A percentile compares a stretch with the other conserved stretches of the same genome.
Evolutionary conservation across 2,797 vertebrate species (phyloP).

Genomic region (Betta splendens): DNA sequence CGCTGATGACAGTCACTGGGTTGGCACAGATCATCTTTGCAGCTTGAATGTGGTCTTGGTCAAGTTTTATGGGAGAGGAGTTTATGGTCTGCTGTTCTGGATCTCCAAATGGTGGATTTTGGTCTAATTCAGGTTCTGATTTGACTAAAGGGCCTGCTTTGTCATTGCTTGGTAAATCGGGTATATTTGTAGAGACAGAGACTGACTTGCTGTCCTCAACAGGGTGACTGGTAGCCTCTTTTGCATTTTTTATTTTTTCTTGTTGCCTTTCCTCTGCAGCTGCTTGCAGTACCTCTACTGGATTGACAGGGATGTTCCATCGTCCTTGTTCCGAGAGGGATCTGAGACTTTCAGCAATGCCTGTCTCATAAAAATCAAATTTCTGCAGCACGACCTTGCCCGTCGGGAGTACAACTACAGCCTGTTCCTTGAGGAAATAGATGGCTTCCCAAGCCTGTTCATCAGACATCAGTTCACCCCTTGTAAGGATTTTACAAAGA

Average conservation of each 20-base stretch:
- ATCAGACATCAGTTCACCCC: background rate
- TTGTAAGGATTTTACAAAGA: background rate
- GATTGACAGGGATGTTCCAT: background rate
- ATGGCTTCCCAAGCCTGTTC: background rate
- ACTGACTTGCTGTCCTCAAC: too few species aligned
- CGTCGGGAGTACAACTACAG: background rate
- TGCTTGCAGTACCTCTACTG: background rate
- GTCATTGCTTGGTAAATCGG: too few species aligned
- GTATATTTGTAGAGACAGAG: too few species aligned
- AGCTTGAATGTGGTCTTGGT: background rate
- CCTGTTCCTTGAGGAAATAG: background rate
- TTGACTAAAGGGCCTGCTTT: background rate
- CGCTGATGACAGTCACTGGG: conserved; percentile 85
- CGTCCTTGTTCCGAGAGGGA: background rate
- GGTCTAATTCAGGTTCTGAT: background rate
- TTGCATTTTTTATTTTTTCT: background rate
- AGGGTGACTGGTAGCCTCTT: background rate
- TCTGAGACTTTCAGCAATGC: background rate
- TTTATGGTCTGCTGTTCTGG: background rate
- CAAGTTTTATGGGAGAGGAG: background rate
- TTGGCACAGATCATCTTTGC: conserved; percentile 49
- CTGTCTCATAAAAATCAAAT: background rate
- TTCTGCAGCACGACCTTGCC: background rate
- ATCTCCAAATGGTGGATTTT: too few species aligned
- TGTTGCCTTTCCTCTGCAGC: background rate